Conservation (phyloP, 1,140 invertebrate genomes). For the Pseudomyrmex concolor region DNA sequence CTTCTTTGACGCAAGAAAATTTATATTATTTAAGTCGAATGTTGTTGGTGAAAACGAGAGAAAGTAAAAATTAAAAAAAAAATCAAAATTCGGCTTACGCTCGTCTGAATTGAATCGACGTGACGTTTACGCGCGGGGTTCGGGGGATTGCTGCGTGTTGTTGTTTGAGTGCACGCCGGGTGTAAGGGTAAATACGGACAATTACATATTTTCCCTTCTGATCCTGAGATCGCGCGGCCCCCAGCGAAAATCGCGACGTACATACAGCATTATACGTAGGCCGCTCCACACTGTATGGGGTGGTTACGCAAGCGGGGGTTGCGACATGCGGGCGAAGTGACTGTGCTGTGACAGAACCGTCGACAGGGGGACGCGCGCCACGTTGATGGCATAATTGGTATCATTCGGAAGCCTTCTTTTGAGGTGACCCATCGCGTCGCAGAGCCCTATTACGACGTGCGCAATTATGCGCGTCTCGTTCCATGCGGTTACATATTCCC, state of each 20-base stretch:
- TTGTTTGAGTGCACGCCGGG: conserved; percentile 11
- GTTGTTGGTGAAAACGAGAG: too few species aligned
- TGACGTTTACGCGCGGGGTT: conserved; percentile 2
- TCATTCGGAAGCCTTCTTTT: conserved; percentile 80
- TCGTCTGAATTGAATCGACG: conserved; percentile 19
- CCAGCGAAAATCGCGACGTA: conserved; percentile 34
- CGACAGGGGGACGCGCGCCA: conserved; percentile 55
- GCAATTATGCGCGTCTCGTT: conserved; percentile 30
- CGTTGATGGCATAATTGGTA: conserved; percentile 82
- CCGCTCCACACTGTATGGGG: conserved; percentile 47
- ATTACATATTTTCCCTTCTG: conserved; percentile 68
- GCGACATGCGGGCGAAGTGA: conserved; percentile 78
- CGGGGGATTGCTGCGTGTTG: not conserved
- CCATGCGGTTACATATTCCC: conserved; percentile 1
- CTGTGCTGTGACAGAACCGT: conserved; percentile 67
- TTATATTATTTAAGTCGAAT: too few species aligned
- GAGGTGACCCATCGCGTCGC: conserved; percentile 71
- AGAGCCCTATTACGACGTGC: conserved; percentile 23
- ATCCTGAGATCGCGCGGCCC: conserved; percentile 62
- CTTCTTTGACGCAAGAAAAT: not conserved
- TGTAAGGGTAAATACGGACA: conserved; percentile 55
- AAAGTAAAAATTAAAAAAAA: too few species aligned
- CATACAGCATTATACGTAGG: conserved; percentile 44
- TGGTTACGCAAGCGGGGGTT: conserved; percentile 68
- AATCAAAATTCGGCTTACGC: not conserved